Percentiles rank a stretch among this genome's conserved stretches.
phyloP scores from a whole-genome alignment of 2,888 invertebrate genomes.

The Dicyrtomina minuta region DNA sequence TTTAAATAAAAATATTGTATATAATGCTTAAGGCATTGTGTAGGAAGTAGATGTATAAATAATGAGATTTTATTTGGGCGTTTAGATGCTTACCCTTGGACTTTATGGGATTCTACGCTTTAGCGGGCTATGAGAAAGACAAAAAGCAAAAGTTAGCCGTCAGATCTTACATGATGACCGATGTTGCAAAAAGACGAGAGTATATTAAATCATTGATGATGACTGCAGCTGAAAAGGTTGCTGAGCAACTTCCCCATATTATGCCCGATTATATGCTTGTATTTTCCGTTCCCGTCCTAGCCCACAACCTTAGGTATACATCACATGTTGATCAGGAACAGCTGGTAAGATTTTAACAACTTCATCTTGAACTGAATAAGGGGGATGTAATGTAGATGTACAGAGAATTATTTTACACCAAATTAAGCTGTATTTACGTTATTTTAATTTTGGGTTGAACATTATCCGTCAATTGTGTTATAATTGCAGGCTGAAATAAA shows the following conservation, averaged over 20 bases:
- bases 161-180: constrained; percentile 80
- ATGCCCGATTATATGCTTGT: constrained; percentile 96
- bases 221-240: constrained; percentile 68
- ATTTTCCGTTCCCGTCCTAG: constrained; percentile 91
- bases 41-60: no score
- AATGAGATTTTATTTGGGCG: no score
- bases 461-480: constrained; percentile 10
- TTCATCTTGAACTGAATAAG: no score
- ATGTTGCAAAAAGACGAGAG: constrained; percentile 84
- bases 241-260: constrained; percentile 79
- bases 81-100: constrained; percentile 79
- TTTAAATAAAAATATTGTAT: not conserved
- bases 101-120: constrained; percentile 93
- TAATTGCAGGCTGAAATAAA: constrained; percentile 56
- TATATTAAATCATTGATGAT: constrained; percentile 82
- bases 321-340: constrained; percentile 74
- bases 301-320: constrained; percentile 86
- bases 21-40: no score
- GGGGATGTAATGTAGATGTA: no score
- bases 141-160: constrained; percentile 69
- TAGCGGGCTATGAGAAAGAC: constrained; percentile 86
- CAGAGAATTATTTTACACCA: no score
- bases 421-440: constrained; percentile 55
- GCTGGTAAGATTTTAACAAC: constrained; percentile 62
- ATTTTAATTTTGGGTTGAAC: not conserved